phyloP scores from a whole-genome alignment of 1,140 invertebrate species.

The Drosophila mayri region DNA sequence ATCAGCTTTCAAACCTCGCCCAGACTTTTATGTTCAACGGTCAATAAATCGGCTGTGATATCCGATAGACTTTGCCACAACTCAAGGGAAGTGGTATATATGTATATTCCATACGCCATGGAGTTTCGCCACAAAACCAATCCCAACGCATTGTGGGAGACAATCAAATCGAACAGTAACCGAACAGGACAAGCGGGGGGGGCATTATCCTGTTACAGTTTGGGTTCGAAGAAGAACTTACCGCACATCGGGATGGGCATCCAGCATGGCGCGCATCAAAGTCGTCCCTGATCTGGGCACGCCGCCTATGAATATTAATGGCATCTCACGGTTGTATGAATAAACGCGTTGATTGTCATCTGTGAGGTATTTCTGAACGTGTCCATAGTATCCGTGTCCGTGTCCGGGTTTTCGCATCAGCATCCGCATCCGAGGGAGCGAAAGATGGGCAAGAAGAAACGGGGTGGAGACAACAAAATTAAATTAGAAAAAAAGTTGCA shows the following conservation, averaged over 20 bases:
- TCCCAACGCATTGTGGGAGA: constrained; percentile 30
- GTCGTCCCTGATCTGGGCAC: constrained; percentile 98
- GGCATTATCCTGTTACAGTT: constrained; percentile 36
- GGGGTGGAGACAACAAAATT: constrained; percentile 48
- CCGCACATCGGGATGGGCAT: constrained; percentile 98
- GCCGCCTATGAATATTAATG: constrained; percentile 98
- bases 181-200: neutral
- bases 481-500: constrained; percentile 78
- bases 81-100: constrained; percentile 14
- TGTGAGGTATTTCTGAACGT: constrained; percentile 86
- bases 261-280: constrained; percentile 98
- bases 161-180: constrained; percentile 42
- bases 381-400: constrained; percentile 12
- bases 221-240: constrained; percentile 79
- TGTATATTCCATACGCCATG: neutral
- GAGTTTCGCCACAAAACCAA: constrained; percentile 10
- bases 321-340: constrained; percentile 93
- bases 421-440: constrained; percentile 1
- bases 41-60: constrained; percentile 9
- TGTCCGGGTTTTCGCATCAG: constrained; percentile 7
- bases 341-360: constrained; percentile 88
- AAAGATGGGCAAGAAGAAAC: constrained; percentile 1
- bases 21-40: neutral
- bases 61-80: constrained; percentile 6
- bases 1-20: neutral